phyloP scores from a whole-genome alignment of 2,888 invertebrate species.

The Drosophila siamana region DNA sequence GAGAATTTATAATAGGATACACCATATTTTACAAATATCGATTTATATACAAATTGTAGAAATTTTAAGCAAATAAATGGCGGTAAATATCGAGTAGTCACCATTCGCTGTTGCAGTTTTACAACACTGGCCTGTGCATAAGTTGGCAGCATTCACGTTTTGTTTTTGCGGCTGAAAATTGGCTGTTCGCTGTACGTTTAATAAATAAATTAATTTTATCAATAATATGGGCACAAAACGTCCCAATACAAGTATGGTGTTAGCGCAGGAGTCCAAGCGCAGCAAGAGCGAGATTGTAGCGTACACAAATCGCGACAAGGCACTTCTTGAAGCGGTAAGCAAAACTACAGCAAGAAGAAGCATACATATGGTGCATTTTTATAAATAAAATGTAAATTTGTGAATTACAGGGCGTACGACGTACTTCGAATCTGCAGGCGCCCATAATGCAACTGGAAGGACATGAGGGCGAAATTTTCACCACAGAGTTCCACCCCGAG shows the following conservation, averaged over 20 bases:
- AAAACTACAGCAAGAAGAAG: slow-evolving; percentile 38
- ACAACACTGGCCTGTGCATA: not conserved
- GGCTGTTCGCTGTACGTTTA: slow-evolving; percentile 9
- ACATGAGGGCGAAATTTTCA: slow-evolving; percentile 98
- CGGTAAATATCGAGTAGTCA: no score
- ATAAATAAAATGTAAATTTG: slow-evolving; percentile 2
- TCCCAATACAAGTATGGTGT: slow-evolving; percentile 78
- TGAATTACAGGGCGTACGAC: slow-evolving; percentile 87
- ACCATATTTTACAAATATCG: no score
- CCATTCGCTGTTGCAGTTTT: not conserved
- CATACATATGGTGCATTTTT: slow-evolving; percentile 3
- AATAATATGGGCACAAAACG: slow-evolving; percentile 83
- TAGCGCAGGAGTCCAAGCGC: slow-evolving; percentile 88
- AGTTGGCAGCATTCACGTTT: slow-evolving; percentile 47
- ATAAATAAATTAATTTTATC: slow-evolving; percentile 15
- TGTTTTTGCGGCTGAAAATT: slow-evolving; percentile 48
- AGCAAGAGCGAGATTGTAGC: slow-evolving; percentile 90
- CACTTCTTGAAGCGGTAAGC: slow-evolving; percentile 90
- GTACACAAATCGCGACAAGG: slow-evolving; percentile 90
- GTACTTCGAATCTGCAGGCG: slow-evolving; percentile 95
- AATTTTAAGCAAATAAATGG: no score
- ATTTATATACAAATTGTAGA: not conserved
- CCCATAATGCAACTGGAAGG: slow-evolving; percentile 98
- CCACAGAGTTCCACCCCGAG: slow-evolving; percentile 97
- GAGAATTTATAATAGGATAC: no score